Base-by-base conservation (phyloP, 2,113 vertebrate species). In the Peromyscus leucopus region DNA sequence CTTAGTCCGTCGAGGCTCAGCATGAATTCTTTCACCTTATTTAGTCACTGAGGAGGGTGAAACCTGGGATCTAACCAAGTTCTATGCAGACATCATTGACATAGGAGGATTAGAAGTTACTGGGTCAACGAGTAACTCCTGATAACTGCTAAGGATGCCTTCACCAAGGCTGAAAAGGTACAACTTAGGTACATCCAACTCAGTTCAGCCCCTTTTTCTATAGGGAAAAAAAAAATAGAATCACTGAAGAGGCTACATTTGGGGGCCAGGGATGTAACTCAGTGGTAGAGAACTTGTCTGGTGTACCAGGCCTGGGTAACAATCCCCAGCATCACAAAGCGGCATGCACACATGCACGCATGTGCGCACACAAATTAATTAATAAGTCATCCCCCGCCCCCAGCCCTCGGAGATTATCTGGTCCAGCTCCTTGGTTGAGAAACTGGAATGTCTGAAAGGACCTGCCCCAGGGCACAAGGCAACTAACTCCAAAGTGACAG, bases 341-440 rank as follows among this genome's bases (percentile, higher is more conserved):
- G 19, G 36, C 69, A 71, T 11, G 0, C 1, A 7, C 2, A 9
- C 7, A 17, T 16, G 16, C 59, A 28, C 1, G 7, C 57, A 61
- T 11, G 15, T 2, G 3, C 31, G 24, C 31, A 36, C 61, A 33
- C 59, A 74, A 89, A 51, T 72, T 36, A 69, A 39, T 42, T 42
- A 42, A 42, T 33, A 65, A 46, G 79, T 42, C 61, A 63, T 79
- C 42, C 57, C 17, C 13, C 15, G 17, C 26, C 75, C 46, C 7
- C 19, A 31, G 71, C 36, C 36, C 17, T 89, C 9, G 26, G 76
- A 42, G 71, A 67, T 21, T 6, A 55, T 33, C 59, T 31, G 10
- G 22, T 39, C 48, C 16, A 63, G n/a, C 15, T n/a, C 11, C 1
- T 15, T 59, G 57, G 46, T 46, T 17, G 42, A 59, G 59, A 48